Percentiles rank a stretch among this genome's conserved stretches.
Conservation (phyloP, 2,888 invertebrate species). For the Ormyrus thymus region DNA sequence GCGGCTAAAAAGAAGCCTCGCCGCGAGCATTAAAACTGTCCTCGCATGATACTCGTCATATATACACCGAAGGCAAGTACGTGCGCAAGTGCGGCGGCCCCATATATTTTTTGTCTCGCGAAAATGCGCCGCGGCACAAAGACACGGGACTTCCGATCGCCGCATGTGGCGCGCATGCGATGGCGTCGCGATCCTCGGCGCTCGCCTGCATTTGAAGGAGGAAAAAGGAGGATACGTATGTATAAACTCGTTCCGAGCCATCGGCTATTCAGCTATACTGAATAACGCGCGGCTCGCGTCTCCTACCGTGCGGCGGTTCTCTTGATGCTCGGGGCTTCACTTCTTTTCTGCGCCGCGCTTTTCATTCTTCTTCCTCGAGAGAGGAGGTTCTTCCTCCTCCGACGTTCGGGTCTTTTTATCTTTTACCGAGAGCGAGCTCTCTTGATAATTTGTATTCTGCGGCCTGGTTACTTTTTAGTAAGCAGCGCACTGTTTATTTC, state of each 20-base stretch:
- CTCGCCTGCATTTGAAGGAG: neutral
- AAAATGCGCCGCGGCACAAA: constrained; percentile 1
- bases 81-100: neutral
- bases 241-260: constrained; percentile 25
- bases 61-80: constrained; percentile 1
- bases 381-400: neutral
- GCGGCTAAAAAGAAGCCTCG: neutral
- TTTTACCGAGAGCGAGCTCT: constrained; percentile 7
- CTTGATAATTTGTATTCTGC: constrained; percentile 39
- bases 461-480: constrained; percentile 3
- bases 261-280: constrained; percentile 19
- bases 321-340: neutral
- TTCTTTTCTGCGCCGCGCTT: constrained; percentile 15
- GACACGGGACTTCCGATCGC: constrained; percentile 16
- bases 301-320: constrained; percentile 16
- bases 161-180: constrained; percentile 17
- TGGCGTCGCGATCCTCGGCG: neutral
- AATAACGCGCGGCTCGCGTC: constrained; percentile 4
- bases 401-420: constrained; percentile 12
- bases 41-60: neutral
- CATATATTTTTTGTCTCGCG: constrained; percentile 31
- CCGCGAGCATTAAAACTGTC: constrained; percentile 30
- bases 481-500: neutral
- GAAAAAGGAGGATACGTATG: neutral
- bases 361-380: constrained; percentile 17